Evolutionary conservation across 2,113 vertebrate species (phyloP).

Genomic region (Xyliphius kryptos): DNA sequence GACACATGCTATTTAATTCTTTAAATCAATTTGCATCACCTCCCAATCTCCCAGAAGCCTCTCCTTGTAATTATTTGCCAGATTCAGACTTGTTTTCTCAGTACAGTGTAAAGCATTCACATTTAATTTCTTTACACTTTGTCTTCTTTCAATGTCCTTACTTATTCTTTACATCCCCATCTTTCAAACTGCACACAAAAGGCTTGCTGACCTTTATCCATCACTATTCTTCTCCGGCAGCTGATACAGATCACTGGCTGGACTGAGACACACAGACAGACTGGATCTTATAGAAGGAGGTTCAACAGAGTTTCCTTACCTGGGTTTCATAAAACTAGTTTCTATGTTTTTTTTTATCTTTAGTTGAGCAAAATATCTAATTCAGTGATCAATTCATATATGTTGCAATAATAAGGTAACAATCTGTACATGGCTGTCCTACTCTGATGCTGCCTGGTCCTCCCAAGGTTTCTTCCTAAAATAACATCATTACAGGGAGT

Average conservation of each 20-base stretch:
- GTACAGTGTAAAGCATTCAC: background rate
- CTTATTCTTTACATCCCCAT: slow-evolving; percentile 16
- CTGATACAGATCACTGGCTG: slow-evolving; percentile 6
- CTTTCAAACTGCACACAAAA: slow-evolving; percentile 42
- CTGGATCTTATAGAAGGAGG: too few species aligned
- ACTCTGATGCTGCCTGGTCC: too few species aligned
- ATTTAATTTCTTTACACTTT: slow-evolving; percentile 7
- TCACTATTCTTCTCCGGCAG: slow-evolving; percentile 11
- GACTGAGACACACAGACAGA: slow-evolving; percentile 1
- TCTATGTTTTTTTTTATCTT: too few species aligned
- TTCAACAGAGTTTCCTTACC: background rate
- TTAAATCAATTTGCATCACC: slow-evolving; percentile 37
- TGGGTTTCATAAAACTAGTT: background rate
- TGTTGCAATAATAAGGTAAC: too few species aligned
- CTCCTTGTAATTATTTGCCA: background rate
- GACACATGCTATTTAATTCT: slow-evolving; percentile 3
- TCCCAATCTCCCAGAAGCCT: slow-evolving; percentile 23
- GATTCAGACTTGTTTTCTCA: background rate
- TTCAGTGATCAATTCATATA: too few species aligned
- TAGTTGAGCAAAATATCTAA: too few species aligned
- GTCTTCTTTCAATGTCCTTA: background rate
- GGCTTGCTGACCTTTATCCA: slow-evolving; percentile 33
- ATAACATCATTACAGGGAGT: too few species aligned
- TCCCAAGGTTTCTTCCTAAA: too few species aligned
- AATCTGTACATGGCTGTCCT: too few species aligned